Conservation (phyloP, 1,140 invertebrate genomes). For the Ceratosolen fusciceps region DNA sequence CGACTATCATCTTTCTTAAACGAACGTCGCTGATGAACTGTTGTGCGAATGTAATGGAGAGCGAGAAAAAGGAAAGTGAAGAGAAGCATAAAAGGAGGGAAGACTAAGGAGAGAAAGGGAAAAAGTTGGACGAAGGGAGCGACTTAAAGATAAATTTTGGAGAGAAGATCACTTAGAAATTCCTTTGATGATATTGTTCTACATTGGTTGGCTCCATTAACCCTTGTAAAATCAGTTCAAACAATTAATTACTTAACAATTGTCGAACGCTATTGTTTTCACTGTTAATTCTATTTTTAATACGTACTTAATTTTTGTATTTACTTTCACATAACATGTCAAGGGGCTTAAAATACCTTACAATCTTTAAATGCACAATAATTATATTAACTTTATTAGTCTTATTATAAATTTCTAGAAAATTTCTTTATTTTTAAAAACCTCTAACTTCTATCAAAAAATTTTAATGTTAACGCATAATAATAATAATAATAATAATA, state of each 20-base stretch:
- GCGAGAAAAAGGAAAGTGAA: slow-evolving; percentile 38
- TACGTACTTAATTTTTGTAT: no score
- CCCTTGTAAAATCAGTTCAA: no score
- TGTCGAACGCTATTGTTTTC: no score
- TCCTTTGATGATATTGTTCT: not conserved
- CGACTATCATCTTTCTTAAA: slow-evolving; percentile 43
- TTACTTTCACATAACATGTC: no score
- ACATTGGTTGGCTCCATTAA: no score
- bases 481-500: no score
- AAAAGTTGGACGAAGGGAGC: slow-evolving; percentile 34
- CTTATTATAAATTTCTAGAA: no score
- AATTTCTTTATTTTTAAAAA: no score
- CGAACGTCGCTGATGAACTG: slow-evolving; percentile 35
- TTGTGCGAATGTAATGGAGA: slow-evolving; percentile 35
- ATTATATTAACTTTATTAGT: not conserved
- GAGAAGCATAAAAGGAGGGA: slow-evolving; percentile 36
- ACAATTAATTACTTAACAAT: no score
- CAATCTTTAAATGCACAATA: not conserved
- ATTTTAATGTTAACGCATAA: no score
- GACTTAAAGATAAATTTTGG: slow-evolving; percentile 17
- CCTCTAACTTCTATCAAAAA: no score
- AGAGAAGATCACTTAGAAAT: slow-evolving; percentile 9
- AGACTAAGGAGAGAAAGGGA: slow-evolving; percentile 46
- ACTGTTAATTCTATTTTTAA: no score
- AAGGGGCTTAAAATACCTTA: not conserved